A percentile compares a stretch with the other conserved stretches of the same genome.
Conservation (phyloP, 2,888 invertebrate species). For the Clunio marinus region DNA sequence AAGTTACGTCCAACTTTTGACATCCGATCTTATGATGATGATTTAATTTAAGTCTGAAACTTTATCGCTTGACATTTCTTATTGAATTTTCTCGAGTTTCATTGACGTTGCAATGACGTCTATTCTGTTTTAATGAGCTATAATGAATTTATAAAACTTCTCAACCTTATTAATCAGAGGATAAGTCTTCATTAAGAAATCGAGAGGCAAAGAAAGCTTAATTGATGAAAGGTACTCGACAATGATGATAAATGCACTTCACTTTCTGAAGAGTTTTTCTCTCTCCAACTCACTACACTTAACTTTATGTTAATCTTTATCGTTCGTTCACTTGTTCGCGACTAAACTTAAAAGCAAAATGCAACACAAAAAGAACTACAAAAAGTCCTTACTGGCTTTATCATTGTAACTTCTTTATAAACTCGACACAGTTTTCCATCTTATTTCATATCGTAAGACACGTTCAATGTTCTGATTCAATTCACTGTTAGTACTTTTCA, state of each 20-base stretch:
- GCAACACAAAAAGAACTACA: neutral
- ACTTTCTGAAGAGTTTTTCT: neutral
- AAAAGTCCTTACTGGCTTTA: conserved; percentile 10
- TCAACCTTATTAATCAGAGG: no score
- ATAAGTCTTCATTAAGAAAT: no score
- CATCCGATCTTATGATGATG: no score
- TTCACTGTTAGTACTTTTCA: neutral
- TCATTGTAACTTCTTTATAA: neutral
- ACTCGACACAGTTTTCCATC: conserved; percentile 21
- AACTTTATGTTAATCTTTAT: no score
- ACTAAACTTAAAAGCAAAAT: neutral
- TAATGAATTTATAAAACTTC: no score
- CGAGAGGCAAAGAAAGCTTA: conserved; percentile 16
- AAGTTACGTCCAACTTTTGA: no score
- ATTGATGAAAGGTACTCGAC: conserved; percentile 17
- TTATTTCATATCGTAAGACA: conserved; percentile 31
- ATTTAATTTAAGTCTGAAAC: no score
- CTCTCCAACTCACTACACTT: neutral
- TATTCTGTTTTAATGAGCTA: no score
- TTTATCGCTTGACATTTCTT: no score
- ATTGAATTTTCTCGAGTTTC: neutral
- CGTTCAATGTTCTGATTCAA: conserved; percentile 22
- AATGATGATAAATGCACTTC: conserved; percentile 32
- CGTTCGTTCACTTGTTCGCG: neutral
- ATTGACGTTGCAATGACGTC: no score